phyloP scores from a whole-genome alignment of 2,888 invertebrate species.

The Morpho helenor region DNA sequence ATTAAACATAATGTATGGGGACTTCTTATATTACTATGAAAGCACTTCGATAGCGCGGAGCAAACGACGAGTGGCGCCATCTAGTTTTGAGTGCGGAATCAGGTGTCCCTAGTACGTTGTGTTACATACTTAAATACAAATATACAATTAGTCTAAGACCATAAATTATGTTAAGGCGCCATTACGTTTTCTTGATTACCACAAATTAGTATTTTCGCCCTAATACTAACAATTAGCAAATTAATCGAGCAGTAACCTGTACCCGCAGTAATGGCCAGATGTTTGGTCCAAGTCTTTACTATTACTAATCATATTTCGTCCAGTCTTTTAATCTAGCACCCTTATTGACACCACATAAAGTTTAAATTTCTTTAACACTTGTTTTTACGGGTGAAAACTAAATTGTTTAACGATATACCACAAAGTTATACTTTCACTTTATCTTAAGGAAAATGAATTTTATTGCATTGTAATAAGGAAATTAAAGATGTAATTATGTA shows the following conservation, averaged over 20 bases:
- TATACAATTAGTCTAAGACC: not conserved
- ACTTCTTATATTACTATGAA: too few relatives aligned
- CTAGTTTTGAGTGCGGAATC: too few relatives aligned
- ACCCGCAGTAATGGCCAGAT: constrained; percentile 22
- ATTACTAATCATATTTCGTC: not conserved
- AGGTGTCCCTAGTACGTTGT: too few relatives aligned
- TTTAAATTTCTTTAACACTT: not conserved
- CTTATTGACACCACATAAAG: not conserved
- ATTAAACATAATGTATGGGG: too few relatives aligned
- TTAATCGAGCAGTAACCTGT: constrained; percentile 27
- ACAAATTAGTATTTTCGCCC: constrained; percentile 5
- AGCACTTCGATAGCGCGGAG: too few relatives aligned
- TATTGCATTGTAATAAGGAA: constrained; percentile 5
- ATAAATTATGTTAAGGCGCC: constrained; percentile 5
- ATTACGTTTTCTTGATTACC: constrained; percentile 1
- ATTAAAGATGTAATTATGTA: not conserved
- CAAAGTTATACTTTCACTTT: constrained; percentile 2
- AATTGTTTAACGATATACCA: constrained; percentile 11
- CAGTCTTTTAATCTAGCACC: not conserved
- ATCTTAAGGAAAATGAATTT: not conserved
- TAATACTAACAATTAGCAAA: constrained; percentile 26
- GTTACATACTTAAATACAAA: too few relatives aligned
- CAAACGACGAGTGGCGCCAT: too few relatives aligned
- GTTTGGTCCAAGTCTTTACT: constrained; percentile 17
- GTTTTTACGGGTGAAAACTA: constrained; percentile 3